A percentile compares a stretch with the other conserved stretches of the same genome.
phyloP scores from a whole-genome alignment of 1,140 invertebrate species.

The Drosophila azteca region DNA sequence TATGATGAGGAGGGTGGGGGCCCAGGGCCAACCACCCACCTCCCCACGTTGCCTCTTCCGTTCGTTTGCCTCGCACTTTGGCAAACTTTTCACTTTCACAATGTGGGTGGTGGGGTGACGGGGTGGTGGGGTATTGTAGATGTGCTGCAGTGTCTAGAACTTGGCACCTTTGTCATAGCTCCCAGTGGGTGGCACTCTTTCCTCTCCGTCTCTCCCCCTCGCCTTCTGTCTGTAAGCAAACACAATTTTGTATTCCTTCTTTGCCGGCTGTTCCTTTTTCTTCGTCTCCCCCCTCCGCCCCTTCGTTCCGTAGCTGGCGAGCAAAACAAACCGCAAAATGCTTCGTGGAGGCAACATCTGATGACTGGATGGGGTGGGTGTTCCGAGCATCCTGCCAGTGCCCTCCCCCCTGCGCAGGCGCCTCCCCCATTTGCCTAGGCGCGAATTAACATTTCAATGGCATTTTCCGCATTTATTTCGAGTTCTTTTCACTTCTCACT shows the following conservation, averaged over 20 bases:
- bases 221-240: slow-evolving; percentile 25
- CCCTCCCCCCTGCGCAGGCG: slow-evolving; percentile 40
- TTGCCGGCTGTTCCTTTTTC: slow-evolving; percentile 16
- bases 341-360: slow-evolving; percentile 41
- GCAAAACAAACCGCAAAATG: slow-evolving; percentile 78
- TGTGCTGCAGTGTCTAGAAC: slow-evolving; percentile 36
- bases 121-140: neutral
- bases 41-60: slow-evolving; percentile 9
- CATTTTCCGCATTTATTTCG: slow-evolving; percentile 34
- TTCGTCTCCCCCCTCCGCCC: no score
- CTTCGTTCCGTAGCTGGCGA: slow-evolving; percentile 50
- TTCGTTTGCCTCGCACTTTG: slow-evolving; percentile 65
- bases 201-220: neutral
- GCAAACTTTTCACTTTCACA: slow-evolving; percentile 82
- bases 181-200: neutral
- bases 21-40: no score
- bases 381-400: slow-evolving; percentile 47
- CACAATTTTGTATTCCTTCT: slow-evolving; percentile 23
- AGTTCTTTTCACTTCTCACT: neutral
- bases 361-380: slow-evolving; percentile 43
- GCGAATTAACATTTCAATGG: slow-evolving; percentile 57
- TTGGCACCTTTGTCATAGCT: slow-evolving; percentile 71
- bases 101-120: neutral
- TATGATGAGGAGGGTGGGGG: slow-evolving; percentile 11
- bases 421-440: slow-evolving; percentile 44